These are phyloP conservation scores for human DNA, from an alignment of 2,113 vertebrate species.

Conservation along the genomic window DNA sequence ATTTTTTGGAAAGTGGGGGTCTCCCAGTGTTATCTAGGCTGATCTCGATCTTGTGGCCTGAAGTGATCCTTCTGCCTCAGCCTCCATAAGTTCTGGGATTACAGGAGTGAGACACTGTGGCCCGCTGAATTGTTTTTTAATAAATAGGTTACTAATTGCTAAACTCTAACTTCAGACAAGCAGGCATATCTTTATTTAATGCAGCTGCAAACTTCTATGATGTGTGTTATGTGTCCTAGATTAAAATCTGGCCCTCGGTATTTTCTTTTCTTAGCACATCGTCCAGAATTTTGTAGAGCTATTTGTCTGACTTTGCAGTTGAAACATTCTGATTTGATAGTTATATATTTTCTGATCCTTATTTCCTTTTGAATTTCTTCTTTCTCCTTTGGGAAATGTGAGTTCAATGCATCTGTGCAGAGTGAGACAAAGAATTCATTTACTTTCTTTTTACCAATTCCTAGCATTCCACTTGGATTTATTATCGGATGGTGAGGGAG, in stretches of 20 bases:
- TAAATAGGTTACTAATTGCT: constrained; percentile 39
- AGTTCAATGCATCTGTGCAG: constrained; percentile 23
- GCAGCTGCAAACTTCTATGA: background rate
- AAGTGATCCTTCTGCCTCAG: background rate
- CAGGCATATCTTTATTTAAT: constrained; percentile 5
- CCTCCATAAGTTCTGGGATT: too few species aligned
- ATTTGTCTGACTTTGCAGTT: constrained; percentile 37
- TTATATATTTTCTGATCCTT: constrained; percentile 16
- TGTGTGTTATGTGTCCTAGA: background rate
- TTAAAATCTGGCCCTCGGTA: background rate
- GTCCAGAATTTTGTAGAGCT: constrained; percentile 21
- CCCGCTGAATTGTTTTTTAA: too few species aligned
- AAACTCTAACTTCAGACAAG: constrained; percentile 41
- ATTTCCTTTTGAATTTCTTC: constrained; percentile 52
- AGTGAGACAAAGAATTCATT: constrained; percentile 49
- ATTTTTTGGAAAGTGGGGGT: too few species aligned
- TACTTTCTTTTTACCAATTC: constrained; percentile 35
- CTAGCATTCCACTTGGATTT: constrained; percentile 44
- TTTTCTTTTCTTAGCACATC: constrained; percentile 38
- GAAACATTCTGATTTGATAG: constrained; percentile 40
- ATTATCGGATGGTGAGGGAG: background rate
- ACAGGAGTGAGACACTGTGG: too few species aligned
- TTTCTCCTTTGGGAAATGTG: constrained; percentile 47
- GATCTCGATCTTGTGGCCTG: too few species aligned
- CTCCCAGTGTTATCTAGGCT: too few species aligned